Evolutionary conservation across 2,797 vertebrate genomes (phyloP).

Genomic region (Hypotaenidia philippensis): DNA sequence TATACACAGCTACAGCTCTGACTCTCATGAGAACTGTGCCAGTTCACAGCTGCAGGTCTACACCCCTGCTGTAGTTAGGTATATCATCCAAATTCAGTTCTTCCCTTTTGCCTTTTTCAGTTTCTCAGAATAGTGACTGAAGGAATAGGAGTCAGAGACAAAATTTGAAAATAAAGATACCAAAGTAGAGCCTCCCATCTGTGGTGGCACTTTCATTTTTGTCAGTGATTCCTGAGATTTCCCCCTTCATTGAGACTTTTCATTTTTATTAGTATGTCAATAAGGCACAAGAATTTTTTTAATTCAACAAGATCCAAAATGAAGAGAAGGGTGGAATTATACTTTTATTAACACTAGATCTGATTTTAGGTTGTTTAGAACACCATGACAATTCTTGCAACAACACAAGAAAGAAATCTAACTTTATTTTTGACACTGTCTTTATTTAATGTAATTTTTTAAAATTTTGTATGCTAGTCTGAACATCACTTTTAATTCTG

Average conservation of each 20-base stretch:
- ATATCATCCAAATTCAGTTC: background rate
- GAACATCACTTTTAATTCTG: background rate
- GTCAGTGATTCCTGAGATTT: background rate
- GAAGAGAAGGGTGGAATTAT: background rate
- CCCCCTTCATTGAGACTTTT: accelerated
- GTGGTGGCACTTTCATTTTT: background rate
- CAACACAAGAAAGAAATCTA: background rate
- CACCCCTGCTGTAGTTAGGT: background rate
- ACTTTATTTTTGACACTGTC: background rate
- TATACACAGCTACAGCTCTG: background rate
- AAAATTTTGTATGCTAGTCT: background rate
- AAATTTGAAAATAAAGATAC: background rate
- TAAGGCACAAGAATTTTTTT: background rate
- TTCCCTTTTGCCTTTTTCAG: background rate
- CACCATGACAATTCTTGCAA: background rate
- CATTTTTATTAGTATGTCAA: background rate
- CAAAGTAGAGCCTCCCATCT: background rate
- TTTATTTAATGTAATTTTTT: background rate
- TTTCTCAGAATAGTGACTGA: background rate
- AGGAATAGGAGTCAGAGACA: background rate
- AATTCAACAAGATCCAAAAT: background rate
- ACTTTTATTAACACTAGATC: background rate
- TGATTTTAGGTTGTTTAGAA: background rate
- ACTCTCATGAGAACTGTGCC: background rate
- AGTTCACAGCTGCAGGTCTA: background rate